A percentile compares a stretch with the other conserved stretches of the same genome.
Conservation (phyloP, 2,797 vertebrate genomes). For the Enteromius afrohamiltoni region DNA sequence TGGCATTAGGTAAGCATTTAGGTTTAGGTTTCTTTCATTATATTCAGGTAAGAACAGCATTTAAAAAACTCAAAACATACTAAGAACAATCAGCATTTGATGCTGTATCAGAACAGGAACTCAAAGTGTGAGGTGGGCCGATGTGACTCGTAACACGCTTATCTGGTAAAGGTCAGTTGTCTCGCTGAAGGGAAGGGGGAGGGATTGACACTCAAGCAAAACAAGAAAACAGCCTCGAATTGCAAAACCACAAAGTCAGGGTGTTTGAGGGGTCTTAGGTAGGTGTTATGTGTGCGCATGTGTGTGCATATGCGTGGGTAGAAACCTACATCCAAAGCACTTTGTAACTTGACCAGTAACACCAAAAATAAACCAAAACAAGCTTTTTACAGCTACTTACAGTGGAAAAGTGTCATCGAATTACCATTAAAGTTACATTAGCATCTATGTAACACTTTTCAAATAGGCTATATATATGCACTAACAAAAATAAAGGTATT, state of each 20-base stretch:
- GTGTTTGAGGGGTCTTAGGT: conserved; percentile 42
- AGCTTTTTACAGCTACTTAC: neutral
- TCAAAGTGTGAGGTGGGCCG: conserved; percentile 9
- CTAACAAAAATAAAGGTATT: no score
- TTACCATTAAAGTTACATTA: neutral
- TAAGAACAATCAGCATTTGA: neutral
- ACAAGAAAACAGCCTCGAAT: conserved; percentile 50
- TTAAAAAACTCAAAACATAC: neutral
- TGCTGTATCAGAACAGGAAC: conserved; percentile 24
- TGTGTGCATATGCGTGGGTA: neutral
- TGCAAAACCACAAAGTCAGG: conserved; percentile 29
- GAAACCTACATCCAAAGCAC: neutral
- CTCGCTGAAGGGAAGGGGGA: conserved; percentile 45
- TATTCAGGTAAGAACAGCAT: neutral
- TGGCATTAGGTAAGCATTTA: neutral
- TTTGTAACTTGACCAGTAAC: conserved; percentile 8
- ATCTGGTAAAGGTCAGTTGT: conserved; percentile 57
- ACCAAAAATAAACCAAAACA: conserved; percentile 16
- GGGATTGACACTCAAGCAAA: conserved; percentile 51
- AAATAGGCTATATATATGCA: neutral
- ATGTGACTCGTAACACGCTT: neutral
- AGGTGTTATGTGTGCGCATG: conserved; percentile 11
- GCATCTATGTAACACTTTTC: neutral
- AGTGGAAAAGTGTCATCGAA: neutral
- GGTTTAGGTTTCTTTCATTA: neutral